phyloP scores from a whole-genome alignment of 2,888 invertebrate species.

The Phragmatobia fuliginosa region DNA sequence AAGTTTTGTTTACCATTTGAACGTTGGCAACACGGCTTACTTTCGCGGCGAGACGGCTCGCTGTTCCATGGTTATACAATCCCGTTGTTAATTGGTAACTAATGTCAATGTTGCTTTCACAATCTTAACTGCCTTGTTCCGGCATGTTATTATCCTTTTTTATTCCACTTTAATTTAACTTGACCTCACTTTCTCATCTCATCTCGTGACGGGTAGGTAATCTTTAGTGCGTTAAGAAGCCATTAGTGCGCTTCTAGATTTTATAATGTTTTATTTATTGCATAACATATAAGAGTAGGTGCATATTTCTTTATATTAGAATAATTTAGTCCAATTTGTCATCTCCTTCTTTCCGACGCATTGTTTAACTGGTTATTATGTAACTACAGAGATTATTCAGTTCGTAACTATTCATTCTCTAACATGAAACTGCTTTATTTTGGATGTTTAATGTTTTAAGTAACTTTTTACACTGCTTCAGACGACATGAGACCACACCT shows the following conservation, averaged over 20 bases:
- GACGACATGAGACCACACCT: neutral
- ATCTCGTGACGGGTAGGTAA: constrained; percentile 35
- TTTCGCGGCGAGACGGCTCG: constrained; percentile 63
- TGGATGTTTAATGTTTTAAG: neutral
- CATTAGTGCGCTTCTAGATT: constrained; percentile 21
- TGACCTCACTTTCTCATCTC: constrained; percentile 66
- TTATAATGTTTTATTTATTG: constrained; percentile 1
- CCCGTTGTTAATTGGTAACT: constrained; percentile 72
- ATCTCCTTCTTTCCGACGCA: neutral
- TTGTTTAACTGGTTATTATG: neutral
- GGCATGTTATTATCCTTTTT: constrained; percentile 68
- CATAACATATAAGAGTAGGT: neutral
- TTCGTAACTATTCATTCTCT: neutral
- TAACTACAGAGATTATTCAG: neutral
- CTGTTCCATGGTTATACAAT: constrained; percentile 70
- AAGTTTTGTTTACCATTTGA: constrained; percentile 78
- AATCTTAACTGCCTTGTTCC: constrained; percentile 68
- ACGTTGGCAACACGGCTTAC: constrained; percentile 62
- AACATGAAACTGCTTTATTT: neutral
- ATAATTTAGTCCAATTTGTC: neutral
- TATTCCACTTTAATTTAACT: constrained; percentile 61
- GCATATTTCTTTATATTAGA: neutral
- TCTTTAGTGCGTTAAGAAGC: constrained; percentile 38
- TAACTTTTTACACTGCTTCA: neutral
- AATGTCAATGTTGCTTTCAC: constrained; percentile 85